A percentile compares a stretch with the other conserved stretches of the same genome.
Evolutionary conservation across 2,797 vertebrate species (phyloP).

Genomic region (Limnodromus scolopaceus): DNA sequence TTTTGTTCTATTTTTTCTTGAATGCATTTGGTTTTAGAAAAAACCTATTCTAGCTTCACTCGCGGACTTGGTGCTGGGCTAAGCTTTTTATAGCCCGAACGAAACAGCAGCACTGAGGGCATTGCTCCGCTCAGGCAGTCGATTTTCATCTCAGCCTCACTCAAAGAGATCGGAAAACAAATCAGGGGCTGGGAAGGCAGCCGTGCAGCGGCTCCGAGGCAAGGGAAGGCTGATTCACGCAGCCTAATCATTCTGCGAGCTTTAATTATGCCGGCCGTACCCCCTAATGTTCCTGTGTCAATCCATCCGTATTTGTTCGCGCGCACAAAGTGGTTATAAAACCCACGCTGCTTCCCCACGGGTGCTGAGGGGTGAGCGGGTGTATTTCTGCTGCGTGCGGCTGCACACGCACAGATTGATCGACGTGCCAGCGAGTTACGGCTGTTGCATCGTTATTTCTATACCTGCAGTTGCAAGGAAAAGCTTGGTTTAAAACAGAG

Average conservation of each 20-base stretch:
- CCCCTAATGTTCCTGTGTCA: background rate
- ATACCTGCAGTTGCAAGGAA: background rate
- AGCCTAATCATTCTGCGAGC: rapidly evolving
- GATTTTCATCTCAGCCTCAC: background rate
- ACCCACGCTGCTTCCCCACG: background rate
- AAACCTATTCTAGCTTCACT: background rate
- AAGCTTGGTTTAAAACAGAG: background rate
- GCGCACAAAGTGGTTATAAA: background rate
- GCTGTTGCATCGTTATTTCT: background rate
- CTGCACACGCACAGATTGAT: background rate
- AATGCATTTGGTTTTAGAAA: background rate
- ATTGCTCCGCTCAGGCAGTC: background rate
- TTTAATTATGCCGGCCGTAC: rapidly evolving
- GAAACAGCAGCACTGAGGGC: background rate
- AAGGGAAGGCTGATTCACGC: rapidly evolving
- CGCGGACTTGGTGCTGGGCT: rapidly evolving
- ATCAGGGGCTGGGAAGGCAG: background rate
- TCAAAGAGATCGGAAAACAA: background rate
- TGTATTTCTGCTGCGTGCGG: background rate
- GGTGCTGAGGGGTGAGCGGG: background rate
- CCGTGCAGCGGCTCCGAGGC: rapidly evolving
- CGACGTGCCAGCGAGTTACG: rapidly evolving
- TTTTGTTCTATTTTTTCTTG: background rate
- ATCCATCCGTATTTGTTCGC: background rate
- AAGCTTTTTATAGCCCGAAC: background rate